Percentiles rank a stretch among this genome's conserved stretches.
Evolutionary conservation across 2,888 invertebrate species (phyloP).

Genomic region (Erpobdella octoculata): DNA sequence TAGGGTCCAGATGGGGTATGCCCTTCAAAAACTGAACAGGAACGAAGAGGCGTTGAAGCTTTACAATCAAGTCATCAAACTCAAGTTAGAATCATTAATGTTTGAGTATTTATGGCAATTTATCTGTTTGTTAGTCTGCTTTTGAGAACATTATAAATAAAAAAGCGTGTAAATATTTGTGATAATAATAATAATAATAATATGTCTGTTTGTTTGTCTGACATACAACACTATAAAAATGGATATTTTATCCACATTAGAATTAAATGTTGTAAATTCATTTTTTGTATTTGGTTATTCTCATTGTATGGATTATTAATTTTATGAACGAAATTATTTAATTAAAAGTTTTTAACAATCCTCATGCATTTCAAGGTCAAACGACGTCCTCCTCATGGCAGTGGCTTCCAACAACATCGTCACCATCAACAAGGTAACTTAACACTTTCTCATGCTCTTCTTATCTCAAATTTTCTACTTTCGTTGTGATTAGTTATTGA

Average conservation of each 20-base stretch:
- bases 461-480: background rate
- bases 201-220: too few species aligned
- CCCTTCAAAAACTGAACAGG: constrained; percentile 74
- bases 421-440: constrained; percentile 67
- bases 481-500: background rate
- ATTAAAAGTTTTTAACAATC: background rate
- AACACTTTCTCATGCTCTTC: background rate
- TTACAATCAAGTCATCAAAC: constrained; percentile 75
- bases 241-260: too few species aligned
- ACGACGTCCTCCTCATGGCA: constrained; percentile 78
- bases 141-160: too few species aligned
- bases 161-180: too few species aligned
- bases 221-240: too few species aligned
- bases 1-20: constrained; percentile 80
- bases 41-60: constrained; percentile 75
- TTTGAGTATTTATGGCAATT: too few species aligned
- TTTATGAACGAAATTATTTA: background rate
- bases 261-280: too few species aligned
- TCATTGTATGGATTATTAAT: too few species aligned
- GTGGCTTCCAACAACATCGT: constrained; percentile 90
- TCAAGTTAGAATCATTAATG: constrained; percentile 60
- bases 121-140: too few species aligned
- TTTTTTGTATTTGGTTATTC: too few species aligned
- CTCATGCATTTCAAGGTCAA: constrained; percentile 43
- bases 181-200: too few species aligned